Evolutionary conservation across 30 jellyfish, hydroid and myxozoan genomes (phyloP), one percentile per base, ranked within the genome.

Genomic region (Hydractinia symbiolongicarpus): DNA sequence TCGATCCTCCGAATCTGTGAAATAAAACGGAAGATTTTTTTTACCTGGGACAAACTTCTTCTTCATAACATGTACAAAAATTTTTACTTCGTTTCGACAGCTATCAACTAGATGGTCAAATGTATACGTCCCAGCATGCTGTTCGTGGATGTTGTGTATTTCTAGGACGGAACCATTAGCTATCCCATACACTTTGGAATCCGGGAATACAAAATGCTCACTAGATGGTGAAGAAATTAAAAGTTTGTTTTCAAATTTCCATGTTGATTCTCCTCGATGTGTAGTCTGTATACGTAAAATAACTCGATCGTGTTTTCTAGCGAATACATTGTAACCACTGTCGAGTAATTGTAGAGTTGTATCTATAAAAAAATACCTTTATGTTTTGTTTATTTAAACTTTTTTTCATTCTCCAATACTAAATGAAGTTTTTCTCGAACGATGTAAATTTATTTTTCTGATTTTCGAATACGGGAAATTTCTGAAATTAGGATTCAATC

Each of bases 61-160:
- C 16, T 64, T 13, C 74, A 51, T n/a, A 6, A 64, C 74, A n/a
- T 7, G 9, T 6, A 64, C 40, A 51, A 64, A 64, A 51, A 64
- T n/a, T 13, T 64, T 64, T 44, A 64, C 8, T 64, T n/a, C 74
- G 6, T 13, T 64, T 51, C 40, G 74, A 64, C 74, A 64, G 8
- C 74, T 6, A 6, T 64, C 74, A 7, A 64, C 74, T 44, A 1
- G 74, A 1, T 6, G 40, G 19, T 44, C 40, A 4, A n/a, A 64
- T 51, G 40, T 51, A 51, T 64, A 64, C 9, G 9, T 7, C 52
- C 74, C 74, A n/a, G 74, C 74, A 64, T 64, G 74, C 74, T 51
- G 19, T 13, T 64, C 17, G 74, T 64, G 74, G 4, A 64, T 64
- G 40, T 64, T 64, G 74, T 64, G 74, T n/a, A 64, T 64, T 13